Evolutionary conservation across 2,113 vertebrate genomes (phyloP).

Genomic region (Laticauda colubrina): DNA sequence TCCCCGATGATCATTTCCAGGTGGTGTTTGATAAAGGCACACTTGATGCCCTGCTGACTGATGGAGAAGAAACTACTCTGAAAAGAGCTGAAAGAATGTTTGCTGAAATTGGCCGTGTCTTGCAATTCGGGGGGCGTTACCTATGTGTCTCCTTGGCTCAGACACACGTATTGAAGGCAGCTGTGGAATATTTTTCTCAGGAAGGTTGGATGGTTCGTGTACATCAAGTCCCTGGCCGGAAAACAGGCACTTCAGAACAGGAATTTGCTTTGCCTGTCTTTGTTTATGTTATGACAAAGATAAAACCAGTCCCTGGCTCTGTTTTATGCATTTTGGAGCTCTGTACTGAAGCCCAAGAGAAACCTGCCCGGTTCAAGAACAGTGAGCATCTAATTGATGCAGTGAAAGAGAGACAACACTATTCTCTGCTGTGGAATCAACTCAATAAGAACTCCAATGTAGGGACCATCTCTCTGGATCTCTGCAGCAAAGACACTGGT

Average conservation of each 20-base stretch:
- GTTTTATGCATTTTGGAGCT: conserved; percentile 82
- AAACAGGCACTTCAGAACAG: conserved; percentile 56
- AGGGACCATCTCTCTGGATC: conserved; percentile 78
- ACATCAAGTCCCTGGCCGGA: conserved; percentile 77
- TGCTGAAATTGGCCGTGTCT: conserved; percentile 83
- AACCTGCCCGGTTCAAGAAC: conserved; percentile 73
- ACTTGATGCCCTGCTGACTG: conserved; percentile 81
- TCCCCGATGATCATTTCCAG: conserved; percentile 81
- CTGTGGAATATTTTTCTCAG: conserved; percentile 82
- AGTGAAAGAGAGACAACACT: conserved; percentile 85
- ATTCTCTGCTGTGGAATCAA: conserved; percentile 83
- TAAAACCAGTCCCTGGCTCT: conserved; percentile 75
- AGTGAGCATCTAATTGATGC: conserved; percentile 72
- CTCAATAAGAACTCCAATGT: conserved; percentile 68
- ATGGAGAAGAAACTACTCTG: conserved; percentile 75
- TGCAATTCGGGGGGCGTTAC: conserved; percentile 88
- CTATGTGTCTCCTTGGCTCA: conserved; percentile 94
- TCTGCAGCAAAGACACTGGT: conserved; percentile 78
- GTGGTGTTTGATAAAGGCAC: conserved; percentile 93
- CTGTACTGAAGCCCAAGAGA: conserved; percentile 82
- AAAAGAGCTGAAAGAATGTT: conserved; percentile 81
- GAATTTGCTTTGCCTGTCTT: conserved; percentile 86
- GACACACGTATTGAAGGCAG: conserved; percentile 83
- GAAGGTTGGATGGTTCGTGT: conserved; percentile 89
- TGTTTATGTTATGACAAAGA: conserved; percentile 90